These are phyloP conservation scores for Scelioninae gen. 2 DNA, from an alignment of 2,888 invertebrate species.

Conservation along the genomic window DNA sequence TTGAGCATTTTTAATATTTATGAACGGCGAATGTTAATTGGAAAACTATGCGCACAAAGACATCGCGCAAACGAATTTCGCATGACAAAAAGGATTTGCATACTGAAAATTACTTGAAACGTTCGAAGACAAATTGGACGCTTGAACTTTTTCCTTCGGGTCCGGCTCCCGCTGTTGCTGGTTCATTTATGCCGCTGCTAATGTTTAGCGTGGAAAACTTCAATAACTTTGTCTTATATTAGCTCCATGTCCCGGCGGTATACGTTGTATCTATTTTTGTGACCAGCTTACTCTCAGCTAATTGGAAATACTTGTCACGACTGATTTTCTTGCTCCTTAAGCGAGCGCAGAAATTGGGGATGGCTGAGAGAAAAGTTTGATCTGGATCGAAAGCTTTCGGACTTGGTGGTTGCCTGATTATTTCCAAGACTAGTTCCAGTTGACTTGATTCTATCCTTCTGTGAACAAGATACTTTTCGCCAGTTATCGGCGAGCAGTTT, in stretches of 20 bases:
- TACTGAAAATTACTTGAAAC: neutral
- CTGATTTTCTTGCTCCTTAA: constrained; percentile 51
- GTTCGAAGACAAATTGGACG: neutral
- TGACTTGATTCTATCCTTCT: constrained; percentile 51
- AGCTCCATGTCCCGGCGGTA: constrained; percentile 13
- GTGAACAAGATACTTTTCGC: constrained; percentile 49
- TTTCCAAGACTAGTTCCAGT: constrained; percentile 61
- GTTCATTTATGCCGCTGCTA: constrained; percentile 14
- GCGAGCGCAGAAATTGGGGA: constrained; percentile 31
- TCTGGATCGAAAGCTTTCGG: constrained; percentile 60
- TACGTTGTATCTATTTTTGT: constrained; percentile 33
- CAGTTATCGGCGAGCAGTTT: constrained; percentile 34
- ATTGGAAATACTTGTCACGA: constrained; percentile 57
- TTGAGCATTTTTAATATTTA: too few species aligned
- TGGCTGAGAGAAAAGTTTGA: constrained; percentile 60
- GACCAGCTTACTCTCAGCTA: constrained; percentile 41
- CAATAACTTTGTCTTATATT: constrained; percentile 38
- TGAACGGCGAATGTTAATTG: too few species aligned
- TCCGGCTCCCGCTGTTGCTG: neutral
- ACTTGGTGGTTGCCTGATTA: constrained; percentile 65
- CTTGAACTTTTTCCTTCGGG: constrained; percentile 5
- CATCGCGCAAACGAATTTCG: too few species aligned
- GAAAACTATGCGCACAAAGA: too few species aligned
- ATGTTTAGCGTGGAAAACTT: constrained; percentile 28
- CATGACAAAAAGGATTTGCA: neutral